Base-by-base conservation (phyloP, 2,888 invertebrate species). In the Coleophora flavipennella region DNA sequence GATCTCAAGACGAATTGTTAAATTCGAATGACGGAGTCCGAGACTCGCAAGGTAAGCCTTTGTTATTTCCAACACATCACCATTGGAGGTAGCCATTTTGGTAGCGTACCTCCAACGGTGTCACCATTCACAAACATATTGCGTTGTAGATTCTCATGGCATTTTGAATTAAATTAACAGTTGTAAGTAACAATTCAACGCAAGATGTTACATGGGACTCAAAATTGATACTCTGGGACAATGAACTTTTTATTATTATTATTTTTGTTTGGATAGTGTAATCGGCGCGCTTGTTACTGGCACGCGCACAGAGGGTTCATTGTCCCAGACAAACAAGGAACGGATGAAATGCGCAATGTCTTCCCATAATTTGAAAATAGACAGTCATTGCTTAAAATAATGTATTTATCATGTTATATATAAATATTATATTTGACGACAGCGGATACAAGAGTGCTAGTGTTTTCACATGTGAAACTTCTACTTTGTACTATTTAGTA, bases 41-140 rank as follows among this genome's bases (percentile, higher is more conserved):
- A 85, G 94, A 94, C 87, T 92, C 93, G 77, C 94, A 94, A 94
- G 94, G 94, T 94, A 93, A 92, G 93, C 65, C 36, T 47, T 42
- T 39, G 45, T 26, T 49, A 44, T 48, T 44, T 48, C 34, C 44
- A 33, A 52, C 51, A 48, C 41, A 33, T 33, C 59, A 40, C 55
- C 51, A 53, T 10, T 44, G 53, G 55, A 41, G 42, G 42, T 35
- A 40, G 38, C 20, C n/a, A 6, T 20, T 20, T 20, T 20, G 3
- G 6, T 6, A 20, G 20, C 20, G 6, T 20, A 20, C 20, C 20
- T 20, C 6, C 20, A 20, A 20, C 6, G 20, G 20, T 20, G 46
- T 45, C 43, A 31, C 27, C 42, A 28, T 34, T 43, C 42, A 45
- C 49, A 44, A 67, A 74, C 78, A 64, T 66, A 62, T 69, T 67